Evolutionary conservation across 2,888 invertebrate species (phyloP).

Genomic region (Microctonus aethiopoides): DNA sequence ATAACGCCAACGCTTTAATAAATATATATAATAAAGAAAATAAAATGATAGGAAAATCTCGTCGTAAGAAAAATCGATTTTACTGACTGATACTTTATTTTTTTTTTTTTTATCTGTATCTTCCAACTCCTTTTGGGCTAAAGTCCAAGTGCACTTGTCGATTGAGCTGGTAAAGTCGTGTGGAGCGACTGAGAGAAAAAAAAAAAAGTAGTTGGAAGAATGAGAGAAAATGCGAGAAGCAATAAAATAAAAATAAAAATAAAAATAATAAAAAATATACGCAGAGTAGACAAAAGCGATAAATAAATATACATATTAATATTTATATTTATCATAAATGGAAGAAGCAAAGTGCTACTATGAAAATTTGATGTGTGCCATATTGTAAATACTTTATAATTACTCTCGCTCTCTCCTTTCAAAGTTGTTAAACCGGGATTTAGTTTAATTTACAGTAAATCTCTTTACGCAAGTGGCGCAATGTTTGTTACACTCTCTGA

Average conservation of each 20-base stretch:
- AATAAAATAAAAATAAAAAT: neutral
- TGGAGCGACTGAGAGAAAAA: neutral
- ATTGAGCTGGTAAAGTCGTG: slow-evolving; percentile 27
- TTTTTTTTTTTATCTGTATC: neutral
- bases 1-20: slow-evolving; percentile 9
- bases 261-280: neutral
- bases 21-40: neutral
- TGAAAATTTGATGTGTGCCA: slow-evolving; percentile 23
- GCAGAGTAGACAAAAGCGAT: neutral
- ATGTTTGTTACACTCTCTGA: slow-evolving; percentile 38
- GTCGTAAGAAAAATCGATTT: slow-evolving; percentile 31
- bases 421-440: slow-evolving; percentile 38
- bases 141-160: slow-evolving; percentile 34
- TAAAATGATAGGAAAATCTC: neutral
- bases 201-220: neutral
- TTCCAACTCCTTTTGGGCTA: slow-evolving; percentile 26
- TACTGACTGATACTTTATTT: neutral
- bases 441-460: slow-evolving; percentile 43
- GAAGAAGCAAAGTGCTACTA: neutral
- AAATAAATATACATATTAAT: neutral
- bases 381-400: slow-evolving; percentile 30
- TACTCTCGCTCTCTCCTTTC: neutral
- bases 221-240: neutral
- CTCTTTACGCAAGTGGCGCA: slow-evolving; percentile 42
- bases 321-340: no score